phyloP scores from a whole-genome alignment of 2,797 vertebrate species.

The Clarias pachynema region DNA sequence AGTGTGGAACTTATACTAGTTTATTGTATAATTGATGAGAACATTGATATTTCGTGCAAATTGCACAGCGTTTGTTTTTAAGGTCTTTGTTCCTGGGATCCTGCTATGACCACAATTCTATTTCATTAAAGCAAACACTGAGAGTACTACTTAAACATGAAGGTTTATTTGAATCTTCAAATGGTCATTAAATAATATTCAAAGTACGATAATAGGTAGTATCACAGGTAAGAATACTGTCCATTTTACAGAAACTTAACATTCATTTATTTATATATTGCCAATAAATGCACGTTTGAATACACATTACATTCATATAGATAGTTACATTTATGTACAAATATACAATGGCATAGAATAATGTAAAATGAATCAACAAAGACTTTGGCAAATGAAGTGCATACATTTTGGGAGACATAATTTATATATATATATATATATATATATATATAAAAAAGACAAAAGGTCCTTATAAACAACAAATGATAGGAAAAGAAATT shows the following conservation, averaged over 20 bases:
- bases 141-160: conserved; percentile 23
- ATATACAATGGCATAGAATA: conserved; percentile 71
- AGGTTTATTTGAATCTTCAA: conserved; percentile 68
- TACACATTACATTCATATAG: conserved; percentile 79
- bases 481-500: conserved; percentile 67
- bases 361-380: conserved; percentile 67
- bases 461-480: conserved; percentile 69
- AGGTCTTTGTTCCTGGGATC: neutral
- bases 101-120: neutral
- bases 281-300: conserved; percentile 77
- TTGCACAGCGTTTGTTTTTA: neutral
- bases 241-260: conserved; percentile 70
- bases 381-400: conserved; percentile 80
- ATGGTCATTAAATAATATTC: conserved; percentile 74
- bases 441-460: conserved; percentile 64
- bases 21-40: neutral
- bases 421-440: conserved; percentile 62
- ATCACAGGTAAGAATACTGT: conserved; percentile 81
- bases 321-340: conserved; percentile 78
- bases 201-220: conserved; percentile 75
- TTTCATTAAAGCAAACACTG: neutral
- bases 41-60: neutral
- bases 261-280: conserved; percentile 70
- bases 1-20: neutral
- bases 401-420: conserved; percentile 70